Evolutionary conservation across 2,113 vertebrate species (phyloP).

Genomic region (Oxyura jamaicensis): DNA sequence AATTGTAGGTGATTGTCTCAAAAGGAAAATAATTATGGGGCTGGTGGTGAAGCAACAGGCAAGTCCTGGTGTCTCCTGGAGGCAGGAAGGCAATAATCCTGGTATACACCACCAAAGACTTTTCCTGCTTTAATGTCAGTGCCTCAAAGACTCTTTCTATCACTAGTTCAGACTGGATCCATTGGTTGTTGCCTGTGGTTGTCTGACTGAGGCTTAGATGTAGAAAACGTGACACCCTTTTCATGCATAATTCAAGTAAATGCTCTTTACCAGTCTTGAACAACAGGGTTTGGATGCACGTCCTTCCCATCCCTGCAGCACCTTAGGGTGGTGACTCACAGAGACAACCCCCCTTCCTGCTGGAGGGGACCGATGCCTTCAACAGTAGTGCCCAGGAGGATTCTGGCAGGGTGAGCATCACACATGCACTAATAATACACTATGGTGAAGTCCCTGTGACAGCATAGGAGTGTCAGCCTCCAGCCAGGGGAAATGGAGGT

Average conservation of each 20-base stretch:
- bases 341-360: not conserved
- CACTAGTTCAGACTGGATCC: not conserved
- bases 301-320: not conserved
- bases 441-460: not conserved
- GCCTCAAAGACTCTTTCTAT: not conserved
- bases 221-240: not conserved
- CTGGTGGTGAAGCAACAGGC: not conserved
- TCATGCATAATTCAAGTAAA: not conserved
- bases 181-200: not conserved
- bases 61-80: not conserved
- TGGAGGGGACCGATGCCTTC: not conserved
- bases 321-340: not conserved
- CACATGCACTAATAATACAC: not conserved
- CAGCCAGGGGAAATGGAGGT: not conserved
- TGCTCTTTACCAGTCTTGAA: not conserved
- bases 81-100: not conserved
- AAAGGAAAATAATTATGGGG: not conserved
- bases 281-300: not conserved
- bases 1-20: not conserved
- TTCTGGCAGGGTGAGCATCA: not conserved
- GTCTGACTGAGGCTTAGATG: not conserved
- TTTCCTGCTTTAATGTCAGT: not conserved
- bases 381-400: accelerated
- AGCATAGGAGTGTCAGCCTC: not conserved
- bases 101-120: too few relatives aligned